Conservation (phyloP, 2,113 vertebrate genomes). For the Cavia porcellus region DNA sequence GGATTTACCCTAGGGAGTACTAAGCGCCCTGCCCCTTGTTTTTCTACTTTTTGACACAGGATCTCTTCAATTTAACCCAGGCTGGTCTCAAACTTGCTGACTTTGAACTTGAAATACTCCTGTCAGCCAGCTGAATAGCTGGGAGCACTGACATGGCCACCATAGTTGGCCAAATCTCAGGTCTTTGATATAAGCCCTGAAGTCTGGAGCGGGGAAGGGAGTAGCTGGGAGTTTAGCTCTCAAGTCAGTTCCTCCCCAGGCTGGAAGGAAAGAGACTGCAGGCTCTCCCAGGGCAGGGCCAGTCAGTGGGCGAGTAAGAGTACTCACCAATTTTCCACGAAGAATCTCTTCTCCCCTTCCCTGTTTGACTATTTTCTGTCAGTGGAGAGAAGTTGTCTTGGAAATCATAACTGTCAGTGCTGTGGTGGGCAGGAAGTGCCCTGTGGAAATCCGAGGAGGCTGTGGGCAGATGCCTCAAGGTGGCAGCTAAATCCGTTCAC, state of each 20-base stretch:
- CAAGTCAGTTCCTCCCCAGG: not conserved
- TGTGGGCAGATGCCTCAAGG: not conserved
- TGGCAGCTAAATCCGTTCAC: not conserved
- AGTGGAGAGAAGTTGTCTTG: not conserved
- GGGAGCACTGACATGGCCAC: not conserved
- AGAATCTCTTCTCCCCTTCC: not conserved
- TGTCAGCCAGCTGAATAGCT: not conserved
- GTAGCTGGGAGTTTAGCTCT: not conserved
- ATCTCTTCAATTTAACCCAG: not conserved
- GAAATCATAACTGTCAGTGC: not conserved
- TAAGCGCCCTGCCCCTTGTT: not conserved
- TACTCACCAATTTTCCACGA: not conserved
- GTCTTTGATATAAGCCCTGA: not conserved
- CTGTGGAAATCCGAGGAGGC: not conserved
- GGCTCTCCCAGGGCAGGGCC: not conserved
- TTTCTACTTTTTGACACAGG: not conserved
- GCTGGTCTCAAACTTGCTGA: not conserved
- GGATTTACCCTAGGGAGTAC: not conserved
- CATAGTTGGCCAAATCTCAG: not conserved
- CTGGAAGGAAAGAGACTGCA: not conserved
- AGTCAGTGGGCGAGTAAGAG: not conserved
- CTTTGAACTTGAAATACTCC: not conserved
- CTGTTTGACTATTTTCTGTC: not conserved
- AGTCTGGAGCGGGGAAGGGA: not conserved
- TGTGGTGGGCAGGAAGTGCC: not conserved